These are phyloP conservation scores for Epinephelus fuscoguttatus DNA, from an alignment of 2,113 vertebrate species.

Conservation along the genomic window DNA sequence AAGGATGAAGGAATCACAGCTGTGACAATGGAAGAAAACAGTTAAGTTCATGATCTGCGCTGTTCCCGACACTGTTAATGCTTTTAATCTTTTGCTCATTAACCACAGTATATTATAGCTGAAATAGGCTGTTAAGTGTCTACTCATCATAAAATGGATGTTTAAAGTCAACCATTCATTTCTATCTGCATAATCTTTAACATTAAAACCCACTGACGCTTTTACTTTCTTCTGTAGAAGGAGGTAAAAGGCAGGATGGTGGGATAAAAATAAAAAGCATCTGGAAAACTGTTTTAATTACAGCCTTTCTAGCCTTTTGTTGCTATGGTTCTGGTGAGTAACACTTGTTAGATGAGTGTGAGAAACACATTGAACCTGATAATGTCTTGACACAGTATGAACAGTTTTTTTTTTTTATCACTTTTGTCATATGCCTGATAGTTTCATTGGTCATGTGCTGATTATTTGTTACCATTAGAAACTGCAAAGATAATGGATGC, in stretches of 20 bases:
- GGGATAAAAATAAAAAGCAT: not conserved
- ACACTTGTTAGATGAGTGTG: not conserved
- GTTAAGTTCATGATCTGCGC: not conserved
- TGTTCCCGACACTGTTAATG: not conserved
- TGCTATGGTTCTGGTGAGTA: constrained; percentile 17
- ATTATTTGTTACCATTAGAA: no score
- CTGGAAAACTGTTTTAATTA: not conserved
- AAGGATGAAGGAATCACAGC: not conserved
- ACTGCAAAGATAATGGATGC: no score
- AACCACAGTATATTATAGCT: not conserved
- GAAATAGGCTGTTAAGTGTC: not conserved
- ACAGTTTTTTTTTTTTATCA: no score
- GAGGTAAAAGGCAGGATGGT: no score
- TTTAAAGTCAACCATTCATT: not conserved
- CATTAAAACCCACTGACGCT: not conserved
- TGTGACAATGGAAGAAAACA: not conserved
- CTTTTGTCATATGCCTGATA: not conserved
- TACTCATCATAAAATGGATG: not conserved
- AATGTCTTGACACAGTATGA: not conserved
- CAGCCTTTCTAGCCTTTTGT: not conserved
- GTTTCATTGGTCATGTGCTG: not conserved
- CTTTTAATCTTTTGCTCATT: not conserved
- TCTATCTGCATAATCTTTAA: not conserved
- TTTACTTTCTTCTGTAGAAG: not conserved
- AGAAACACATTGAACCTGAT: not conserved